These are phyloP conservation scores for Misgurnus anguillicaudatus DNA, from an alignment of 2,113 vertebrate species.

Conservation along the genomic window DNA sequence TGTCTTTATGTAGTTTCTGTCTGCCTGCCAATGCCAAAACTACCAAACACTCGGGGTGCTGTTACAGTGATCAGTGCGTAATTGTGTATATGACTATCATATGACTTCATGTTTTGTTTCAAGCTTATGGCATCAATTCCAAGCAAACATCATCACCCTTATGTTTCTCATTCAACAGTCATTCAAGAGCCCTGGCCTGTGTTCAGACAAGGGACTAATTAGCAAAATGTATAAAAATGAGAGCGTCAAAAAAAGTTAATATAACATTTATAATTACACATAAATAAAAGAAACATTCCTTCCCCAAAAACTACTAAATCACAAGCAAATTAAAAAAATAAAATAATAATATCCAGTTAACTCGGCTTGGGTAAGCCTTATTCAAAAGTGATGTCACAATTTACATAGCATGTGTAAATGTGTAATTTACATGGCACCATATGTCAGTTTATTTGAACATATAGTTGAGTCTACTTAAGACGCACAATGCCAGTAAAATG, in stretches of 20 bases:
- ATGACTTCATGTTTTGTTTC: not conserved
- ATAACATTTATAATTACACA: constrained; percentile 61
- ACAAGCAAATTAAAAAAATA: constrained; percentile 4
- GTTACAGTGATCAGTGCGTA: constrained; percentile 38
- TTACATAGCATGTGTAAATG: constrained; percentile 29
- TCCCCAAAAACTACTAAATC: not conserved
- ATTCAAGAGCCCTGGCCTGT: constrained; percentile 38
- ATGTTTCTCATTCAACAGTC: constrained; percentile 38
- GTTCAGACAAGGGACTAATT: constrained; percentile 60
- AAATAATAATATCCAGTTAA: constrained; percentile 45
- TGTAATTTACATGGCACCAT: constrained; percentile 19
- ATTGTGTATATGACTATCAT: constrained; percentile 14
- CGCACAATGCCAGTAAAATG: constrained; percentile 5
- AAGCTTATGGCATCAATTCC: constrained; percentile 11
- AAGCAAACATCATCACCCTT: constrained; percentile 22
- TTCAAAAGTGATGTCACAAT: not conserved
- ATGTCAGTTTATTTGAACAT: constrained; percentile 19
- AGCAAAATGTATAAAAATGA: constrained; percentile 61
- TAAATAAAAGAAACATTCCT: constrained; percentile 52
- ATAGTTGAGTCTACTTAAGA: constrained; percentile 8
- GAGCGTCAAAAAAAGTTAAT: constrained; percentile 54
- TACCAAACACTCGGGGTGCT: constrained; percentile 5
- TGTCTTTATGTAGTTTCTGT: not conserved
- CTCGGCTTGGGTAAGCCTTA: constrained; percentile 8
- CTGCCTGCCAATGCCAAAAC: constrained; percentile 28